Evolutionary conservation across 2,113 vertebrate genomes (phyloP).

Genomic region (Podarcis muralis): DNA sequence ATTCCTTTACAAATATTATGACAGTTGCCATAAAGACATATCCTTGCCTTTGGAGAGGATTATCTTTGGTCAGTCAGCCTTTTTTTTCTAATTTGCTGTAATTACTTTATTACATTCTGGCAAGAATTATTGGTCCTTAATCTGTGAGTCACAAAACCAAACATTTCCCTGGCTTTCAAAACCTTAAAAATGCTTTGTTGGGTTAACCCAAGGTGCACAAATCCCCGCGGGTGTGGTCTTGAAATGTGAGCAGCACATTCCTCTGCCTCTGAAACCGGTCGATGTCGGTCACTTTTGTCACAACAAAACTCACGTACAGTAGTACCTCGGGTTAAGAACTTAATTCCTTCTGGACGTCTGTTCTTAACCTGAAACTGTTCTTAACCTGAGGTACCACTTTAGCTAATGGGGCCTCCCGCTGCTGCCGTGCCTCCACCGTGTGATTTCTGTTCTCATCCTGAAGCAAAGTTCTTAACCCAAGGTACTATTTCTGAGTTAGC

Average conservation of each 20-base stretch:
- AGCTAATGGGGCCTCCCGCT: no score
- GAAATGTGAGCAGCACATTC: neutral
- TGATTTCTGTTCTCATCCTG: no score
- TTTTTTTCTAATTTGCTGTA: neutral
- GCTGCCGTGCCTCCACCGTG: no score
- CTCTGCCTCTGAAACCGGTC: neutral
- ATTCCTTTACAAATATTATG: neutral
- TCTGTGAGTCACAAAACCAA: conserved; percentile 16
- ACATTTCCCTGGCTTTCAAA: neutral
- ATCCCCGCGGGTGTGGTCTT: neutral
- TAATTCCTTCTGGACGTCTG: no score
- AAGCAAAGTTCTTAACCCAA: no score
- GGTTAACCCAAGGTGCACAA: neutral
- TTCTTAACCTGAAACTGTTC: no score
- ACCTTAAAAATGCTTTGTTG: neutral
- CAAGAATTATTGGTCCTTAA: neutral
- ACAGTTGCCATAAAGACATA: neutral
- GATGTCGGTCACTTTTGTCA: neutral
- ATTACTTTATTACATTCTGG: neutral
- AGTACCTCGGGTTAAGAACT: no score
- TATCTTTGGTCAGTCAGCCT: neutral
- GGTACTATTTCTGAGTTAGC: no score
- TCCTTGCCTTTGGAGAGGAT: neutral
- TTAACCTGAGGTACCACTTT: no score
- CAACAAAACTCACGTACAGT: neutral